Conservation (phyloP, 2,113 vertebrate genomes). For the Syngnathus scovelli region DNA sequence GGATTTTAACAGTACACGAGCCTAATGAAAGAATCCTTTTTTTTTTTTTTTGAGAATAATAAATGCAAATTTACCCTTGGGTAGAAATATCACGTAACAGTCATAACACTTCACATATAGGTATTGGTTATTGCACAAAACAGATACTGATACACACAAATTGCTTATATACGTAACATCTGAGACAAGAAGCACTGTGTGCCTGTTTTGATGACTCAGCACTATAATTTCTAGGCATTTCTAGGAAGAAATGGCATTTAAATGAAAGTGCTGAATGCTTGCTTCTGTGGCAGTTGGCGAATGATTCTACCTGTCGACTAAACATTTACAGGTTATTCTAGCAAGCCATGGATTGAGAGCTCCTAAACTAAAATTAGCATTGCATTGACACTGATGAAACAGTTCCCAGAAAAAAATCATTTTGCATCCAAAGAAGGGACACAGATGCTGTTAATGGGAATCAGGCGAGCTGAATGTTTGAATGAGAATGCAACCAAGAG, state of each 20-base stretch:
- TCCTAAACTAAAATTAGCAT: background rate
- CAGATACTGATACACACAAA: constrained; percentile 42
- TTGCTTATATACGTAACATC: constrained; percentile 15
- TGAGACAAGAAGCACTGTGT: constrained; percentile 13
- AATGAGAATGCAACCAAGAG: constrained; percentile 27
- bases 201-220: constrained; percentile 16
- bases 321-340: constrained; percentile 23
- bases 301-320: constrained; percentile 20
- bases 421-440: constrained; percentile 20
- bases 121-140: constrained; percentile 61
- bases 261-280: constrained; percentile 47
- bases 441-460: constrained; percentile 28
- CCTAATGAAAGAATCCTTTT: constrained; percentile 55
- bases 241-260: constrained; percentile 16
- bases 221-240: constrained; percentile 9
- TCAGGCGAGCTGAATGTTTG: constrained; percentile 18
- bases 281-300: constrained; percentile 14
- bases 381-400: constrained; percentile 6
- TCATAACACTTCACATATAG: constrained; percentile 40
- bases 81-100: constrained; percentile 43
- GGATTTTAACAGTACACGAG: constrained; percentile 66
- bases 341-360: constrained; percentile 1
- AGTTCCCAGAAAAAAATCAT: constrained; percentile 19
- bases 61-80: constrained; percentile 20
- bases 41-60: constrained; percentile 42